Conservation (phyloP, 2,113 vertebrate genomes). For the Protomyctophum bolini region DNA sequence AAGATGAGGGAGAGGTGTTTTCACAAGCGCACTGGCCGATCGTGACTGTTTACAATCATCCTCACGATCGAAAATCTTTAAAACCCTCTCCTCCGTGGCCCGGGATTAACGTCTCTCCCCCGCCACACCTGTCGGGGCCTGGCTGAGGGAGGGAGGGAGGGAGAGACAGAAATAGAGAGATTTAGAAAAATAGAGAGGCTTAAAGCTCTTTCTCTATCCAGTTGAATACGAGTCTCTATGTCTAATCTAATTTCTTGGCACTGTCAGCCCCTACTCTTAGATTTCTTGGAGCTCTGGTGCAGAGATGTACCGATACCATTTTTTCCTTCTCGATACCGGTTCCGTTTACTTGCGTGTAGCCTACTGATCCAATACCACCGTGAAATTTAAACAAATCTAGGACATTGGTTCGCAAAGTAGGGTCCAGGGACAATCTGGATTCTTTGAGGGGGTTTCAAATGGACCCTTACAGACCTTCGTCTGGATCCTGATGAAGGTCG, state of each 20-base stretch:
- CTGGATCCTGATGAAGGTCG: no score
- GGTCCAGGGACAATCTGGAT: no score
- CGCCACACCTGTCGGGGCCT: constrained; percentile 58
- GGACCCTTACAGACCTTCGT: no score
- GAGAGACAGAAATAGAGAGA: constrained; percentile 44
- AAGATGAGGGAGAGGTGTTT: background rate
- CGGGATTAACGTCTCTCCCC: constrained; percentile 36
- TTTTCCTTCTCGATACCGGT: constrained; percentile 48
- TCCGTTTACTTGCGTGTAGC: constrained; percentile 45
- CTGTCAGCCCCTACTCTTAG: constrained; percentile 49
- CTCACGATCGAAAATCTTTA: constrained; percentile 30
- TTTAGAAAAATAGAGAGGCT: constrained; percentile 55
- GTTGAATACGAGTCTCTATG: constrained; percentile 68
- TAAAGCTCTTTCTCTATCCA: constrained; percentile 43
- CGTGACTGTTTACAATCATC: constrained; percentile 34
- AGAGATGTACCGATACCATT: no score
- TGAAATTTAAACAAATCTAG: no score
- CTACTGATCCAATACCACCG: no score
- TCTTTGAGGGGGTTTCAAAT: no score
- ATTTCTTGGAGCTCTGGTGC: constrained; percentile 51
- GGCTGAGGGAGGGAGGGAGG: constrained; percentile 61
- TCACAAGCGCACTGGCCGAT: constrained; percentile 27
- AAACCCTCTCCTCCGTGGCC: constrained; percentile 48
- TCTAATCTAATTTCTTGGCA: constrained; percentile 61
- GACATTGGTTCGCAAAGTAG: no score